Evolutionary conservation across 2,797 vertebrate genomes (phyloP), one percentile per base, ranked within the genome.

Genomic region (Acanthurus lineatus): DNA sequence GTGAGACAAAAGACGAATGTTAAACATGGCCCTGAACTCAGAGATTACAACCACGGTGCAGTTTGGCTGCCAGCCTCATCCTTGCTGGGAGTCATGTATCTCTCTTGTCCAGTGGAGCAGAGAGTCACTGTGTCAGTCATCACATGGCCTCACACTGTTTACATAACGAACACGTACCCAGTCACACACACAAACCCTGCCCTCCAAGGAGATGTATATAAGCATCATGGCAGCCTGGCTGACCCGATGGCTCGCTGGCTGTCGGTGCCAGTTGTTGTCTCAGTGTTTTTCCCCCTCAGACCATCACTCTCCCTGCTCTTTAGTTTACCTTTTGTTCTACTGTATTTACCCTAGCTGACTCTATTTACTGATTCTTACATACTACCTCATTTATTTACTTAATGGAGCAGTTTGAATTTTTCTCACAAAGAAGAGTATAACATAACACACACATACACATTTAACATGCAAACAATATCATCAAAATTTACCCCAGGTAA

Each of bases 121-220:
- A 76, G 85, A 73, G 75, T 83, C 89, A 77, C 67, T 74, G 64
- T 88, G 77, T 88, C 77, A 70, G 78, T 9, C 73, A 69, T 88
- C 69, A 71, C 75, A 83, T 83, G 42, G 28, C 63, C 77, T 81
- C 60, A 35, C 54, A 66, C 60, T 71, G 77, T 86, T 91, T 84
- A 78, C 73, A 79, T 87, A 83, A 90, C 69, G n/a, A 48, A 62
- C 70, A 61, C 56, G 62, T 12, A 72, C 32, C 35, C 54, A 59
- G 38, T 63, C 40, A 56, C 59, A 70, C 58, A 65, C 71, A 28
- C 53, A 6, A 9, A 51, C 54, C 16, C 54, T 80, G 57, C 58
- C 61, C 54, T 81, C 75, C 73, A 72, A 64, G 74, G 76, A 82
- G 68, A 77, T 56, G 61, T 73, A 70, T 75, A 35, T 59, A 62